phyloP scores from a whole-genome alignment of 2,797 vertebrate genomes.

The Halcyon leucocephala region DNA sequence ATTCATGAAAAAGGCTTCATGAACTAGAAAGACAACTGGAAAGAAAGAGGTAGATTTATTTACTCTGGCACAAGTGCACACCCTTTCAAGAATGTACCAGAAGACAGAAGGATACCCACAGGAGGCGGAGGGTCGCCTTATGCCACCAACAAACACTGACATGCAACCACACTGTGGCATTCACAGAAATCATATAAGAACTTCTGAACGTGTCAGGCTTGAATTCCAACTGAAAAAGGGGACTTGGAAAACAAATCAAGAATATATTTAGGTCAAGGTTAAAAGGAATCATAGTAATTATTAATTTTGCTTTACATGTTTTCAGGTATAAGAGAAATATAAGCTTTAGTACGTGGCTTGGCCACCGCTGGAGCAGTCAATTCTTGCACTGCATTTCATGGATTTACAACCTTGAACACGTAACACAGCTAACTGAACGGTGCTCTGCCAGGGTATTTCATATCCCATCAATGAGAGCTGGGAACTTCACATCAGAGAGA shows the following conservation, averaged over 20 bases:
- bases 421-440: not conserved
- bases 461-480: not conserved
- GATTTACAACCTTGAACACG: not conserved
- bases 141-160: not conserved
- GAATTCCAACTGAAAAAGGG: not conserved
- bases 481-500: not conserved
- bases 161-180: fast-evolving
- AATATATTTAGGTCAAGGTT: not conserved
- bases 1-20: not conserved
- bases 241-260: not conserved
- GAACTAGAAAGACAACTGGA: not conserved
- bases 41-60: not conserved
- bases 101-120: not conserved
- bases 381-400: not conserved
- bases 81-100: not conserved
- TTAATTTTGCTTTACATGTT: fast-evolving
- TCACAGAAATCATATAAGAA: not conserved
- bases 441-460: not conserved
- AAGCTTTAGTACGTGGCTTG: not conserved
- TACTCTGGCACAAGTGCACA: not conserved
- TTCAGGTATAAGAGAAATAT: not conserved
- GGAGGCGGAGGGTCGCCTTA: not conserved
- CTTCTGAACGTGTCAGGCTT: not conserved
- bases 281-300: not conserved
- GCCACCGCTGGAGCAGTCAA: not conserved